A percentile compares a stretch with the other conserved stretches of the same genome.
phyloP scores from a whole-genome alignment of 2,113 vertebrate species.

The Eubucco bourcierii region DNA sequence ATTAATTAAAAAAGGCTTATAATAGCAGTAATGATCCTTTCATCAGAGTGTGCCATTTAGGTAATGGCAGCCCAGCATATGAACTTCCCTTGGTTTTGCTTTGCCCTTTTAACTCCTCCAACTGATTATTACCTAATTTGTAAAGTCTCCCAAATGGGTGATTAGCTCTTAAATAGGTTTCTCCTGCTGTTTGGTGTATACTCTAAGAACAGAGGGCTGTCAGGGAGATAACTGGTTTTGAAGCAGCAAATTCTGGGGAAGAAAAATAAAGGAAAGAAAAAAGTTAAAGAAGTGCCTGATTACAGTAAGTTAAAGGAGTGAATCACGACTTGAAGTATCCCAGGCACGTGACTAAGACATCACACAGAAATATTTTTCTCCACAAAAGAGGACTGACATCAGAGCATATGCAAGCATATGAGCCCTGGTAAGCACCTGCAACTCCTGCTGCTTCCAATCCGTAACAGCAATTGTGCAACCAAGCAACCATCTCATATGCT shows the following conservation, averaged over 20 bases:
- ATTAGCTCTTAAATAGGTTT: slow-evolving; percentile 39
- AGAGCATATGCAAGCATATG: background rate
- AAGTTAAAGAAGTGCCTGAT: slow-evolving; percentile 14
- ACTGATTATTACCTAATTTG: slow-evolving; percentile 32
- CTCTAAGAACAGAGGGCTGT: background rate
- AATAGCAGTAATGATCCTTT: background rate
- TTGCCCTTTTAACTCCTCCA: slow-evolving; percentile 31
- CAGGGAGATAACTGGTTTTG: background rate
- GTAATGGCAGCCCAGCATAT: slow-evolving; percentile 5
- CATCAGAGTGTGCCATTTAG: background rate
- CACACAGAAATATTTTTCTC: background rate
- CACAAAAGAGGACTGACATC: background rate
- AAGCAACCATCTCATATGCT: background rate
- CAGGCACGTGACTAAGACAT: background rate
- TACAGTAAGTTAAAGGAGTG: slow-evolving; percentile 23
- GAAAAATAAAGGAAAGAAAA: background rate
- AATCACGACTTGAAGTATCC: slow-evolving; percentile 23
- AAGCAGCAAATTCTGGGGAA: background rate
- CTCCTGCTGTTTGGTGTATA: slow-evolving; percentile 28
- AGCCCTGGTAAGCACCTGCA: background rate
- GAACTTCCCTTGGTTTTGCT: slow-evolving; percentile 34
- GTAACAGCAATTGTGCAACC: background rate
- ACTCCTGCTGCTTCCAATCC: background rate
- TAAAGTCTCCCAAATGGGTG: slow-evolving; percentile 21
- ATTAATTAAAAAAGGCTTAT: background rate